A percentile compares a stretch with the other conserved stretches of the same genome.
Evolutionary conservation across 2,797 vertebrate genomes (phyloP).

Genomic region (Otolemur crassicaudatus): DNA sequence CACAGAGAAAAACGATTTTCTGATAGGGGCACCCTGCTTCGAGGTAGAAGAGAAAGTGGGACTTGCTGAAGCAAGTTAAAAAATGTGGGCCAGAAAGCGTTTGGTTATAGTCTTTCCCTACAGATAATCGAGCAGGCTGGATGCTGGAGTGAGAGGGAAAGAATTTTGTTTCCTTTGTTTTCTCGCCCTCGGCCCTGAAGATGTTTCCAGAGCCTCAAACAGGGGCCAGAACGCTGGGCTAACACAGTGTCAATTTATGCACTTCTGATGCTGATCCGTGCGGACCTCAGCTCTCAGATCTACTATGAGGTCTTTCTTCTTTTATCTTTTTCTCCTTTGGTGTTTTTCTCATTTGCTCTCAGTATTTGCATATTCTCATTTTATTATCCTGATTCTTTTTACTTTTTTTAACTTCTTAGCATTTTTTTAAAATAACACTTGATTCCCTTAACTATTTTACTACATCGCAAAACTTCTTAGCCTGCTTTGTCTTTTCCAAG

Average conservation of each 20-base stretch:
- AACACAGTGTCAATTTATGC: not conserved
- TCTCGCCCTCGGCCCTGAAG: not conserved
- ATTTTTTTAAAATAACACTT: not conserved
- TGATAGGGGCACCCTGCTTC: not conserved
- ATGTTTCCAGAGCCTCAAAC: not conserved
- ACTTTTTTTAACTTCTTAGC: not conserved
- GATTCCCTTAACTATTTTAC: not conserved
- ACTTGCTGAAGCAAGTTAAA: not conserved
- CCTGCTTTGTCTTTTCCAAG: not conserved
- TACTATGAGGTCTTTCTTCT: not conserved
- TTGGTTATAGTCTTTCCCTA: not conserved
- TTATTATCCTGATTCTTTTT: not conserved
- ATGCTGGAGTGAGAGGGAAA: not conserved
- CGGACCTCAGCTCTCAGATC: fast-evolving
- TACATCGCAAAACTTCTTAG: not conserved
- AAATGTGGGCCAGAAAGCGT: not conserved
- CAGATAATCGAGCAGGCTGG: not conserved
- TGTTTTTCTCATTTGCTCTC: not conserved
- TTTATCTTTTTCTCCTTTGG: not conserved
- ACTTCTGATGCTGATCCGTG: not conserved
- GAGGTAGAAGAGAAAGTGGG: fast-evolving
- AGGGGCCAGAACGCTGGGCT: too few species aligned
- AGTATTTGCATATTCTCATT: not conserved
- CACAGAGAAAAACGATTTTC: not conserved
- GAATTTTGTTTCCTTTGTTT: not conserved